These are phyloP conservation scores for Myripristis jacobus DNA, from an alignment of 2,797 vertebrate genomes.

Conservation along the genomic window DNA sequence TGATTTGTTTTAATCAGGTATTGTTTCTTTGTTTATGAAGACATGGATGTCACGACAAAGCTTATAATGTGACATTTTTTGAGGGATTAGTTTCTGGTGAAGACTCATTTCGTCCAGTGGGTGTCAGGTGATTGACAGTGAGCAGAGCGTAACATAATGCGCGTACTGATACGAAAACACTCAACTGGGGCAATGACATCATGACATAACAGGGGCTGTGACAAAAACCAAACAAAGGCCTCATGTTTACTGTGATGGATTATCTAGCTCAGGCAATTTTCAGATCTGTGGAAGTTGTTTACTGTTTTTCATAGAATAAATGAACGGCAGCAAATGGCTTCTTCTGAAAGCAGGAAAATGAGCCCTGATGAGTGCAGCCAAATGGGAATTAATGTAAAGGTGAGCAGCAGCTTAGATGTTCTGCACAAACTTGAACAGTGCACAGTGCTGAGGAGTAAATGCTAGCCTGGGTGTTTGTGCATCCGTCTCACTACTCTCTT, in stretches of 20 bases:
- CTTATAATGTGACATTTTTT: conserved; percentile 2
- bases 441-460: conserved; percentile 44
- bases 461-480: conserved; percentile 1
- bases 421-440: conserved; percentile 42
- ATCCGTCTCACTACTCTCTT: neutral
- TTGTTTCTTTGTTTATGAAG: too few species aligned
- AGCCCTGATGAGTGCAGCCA: too few species aligned
- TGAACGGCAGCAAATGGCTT: too few species aligned
- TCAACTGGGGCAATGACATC: neutral
- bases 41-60: conserved; percentile 7
- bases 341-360: too few species aligned
- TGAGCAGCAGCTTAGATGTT: too few species aligned
- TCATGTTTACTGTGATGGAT: too few species aligned
- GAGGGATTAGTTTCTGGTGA: conserved; percentile 6
- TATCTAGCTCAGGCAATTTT: too few species aligned
- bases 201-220: neutral
- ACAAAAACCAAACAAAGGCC: too few species aligned
- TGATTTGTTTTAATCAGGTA: too few species aligned
- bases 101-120: conserved; percentile 7
- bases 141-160: neutral
- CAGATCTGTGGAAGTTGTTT: too few species aligned
- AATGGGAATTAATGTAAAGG: too few species aligned
- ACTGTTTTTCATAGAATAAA: too few species aligned
- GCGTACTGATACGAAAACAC: neutral
- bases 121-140: conserved; percentile 5